Conservation (phyloP, 2,888 invertebrate genomes). For the Aromia moschata region DNA sequence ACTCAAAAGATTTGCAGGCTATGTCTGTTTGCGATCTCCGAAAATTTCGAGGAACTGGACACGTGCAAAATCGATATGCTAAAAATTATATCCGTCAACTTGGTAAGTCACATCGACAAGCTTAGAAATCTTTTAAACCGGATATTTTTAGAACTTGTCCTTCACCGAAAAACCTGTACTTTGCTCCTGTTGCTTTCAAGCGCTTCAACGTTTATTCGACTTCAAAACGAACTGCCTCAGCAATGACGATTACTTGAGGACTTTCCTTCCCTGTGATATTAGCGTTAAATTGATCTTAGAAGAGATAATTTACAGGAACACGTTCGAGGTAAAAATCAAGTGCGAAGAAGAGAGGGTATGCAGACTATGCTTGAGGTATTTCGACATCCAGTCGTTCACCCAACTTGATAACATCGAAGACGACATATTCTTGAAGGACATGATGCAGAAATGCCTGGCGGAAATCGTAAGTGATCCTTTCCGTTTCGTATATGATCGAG, state of each 20-base stretch:
- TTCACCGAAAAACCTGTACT: background rate
- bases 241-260: slow-evolving; percentile 18
- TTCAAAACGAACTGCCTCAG: slow-evolving; percentile 23
- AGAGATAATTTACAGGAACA: slow-evolving; percentile 4
- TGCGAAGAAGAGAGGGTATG: slow-evolving; percentile 18
- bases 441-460: slow-evolving; percentile 19
- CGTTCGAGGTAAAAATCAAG: background rate
- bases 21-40: background rate
- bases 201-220: slow-evolving; percentile 20
- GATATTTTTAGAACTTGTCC: background rate
- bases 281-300: slow-evolving; percentile 1
- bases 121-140: background rate
- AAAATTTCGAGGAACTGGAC: background rate
- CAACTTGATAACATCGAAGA: background rate
- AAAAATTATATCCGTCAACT: background rate
- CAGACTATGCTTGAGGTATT: slow-evolving; percentile 23
- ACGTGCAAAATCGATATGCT: slow-evolving; percentile 1
- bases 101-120: background rate
- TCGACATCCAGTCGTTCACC: background rate
- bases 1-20: slow-evolving; percentile 1
- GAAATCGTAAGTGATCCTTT: slow-evolving; percentile 23
- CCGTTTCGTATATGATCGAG: too few relatives aligned
- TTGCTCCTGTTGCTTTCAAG: slow-evolving; percentile 8
- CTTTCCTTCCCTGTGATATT: background rate
- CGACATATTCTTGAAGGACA: slow-evolving; percentile 19